Percentiles rank a stretch among this genome's conserved stretches.
Evolutionary conservation across 2,888 invertebrate species (phyloP).

Genomic region (Amphipyra tragopoginis): DNA sequence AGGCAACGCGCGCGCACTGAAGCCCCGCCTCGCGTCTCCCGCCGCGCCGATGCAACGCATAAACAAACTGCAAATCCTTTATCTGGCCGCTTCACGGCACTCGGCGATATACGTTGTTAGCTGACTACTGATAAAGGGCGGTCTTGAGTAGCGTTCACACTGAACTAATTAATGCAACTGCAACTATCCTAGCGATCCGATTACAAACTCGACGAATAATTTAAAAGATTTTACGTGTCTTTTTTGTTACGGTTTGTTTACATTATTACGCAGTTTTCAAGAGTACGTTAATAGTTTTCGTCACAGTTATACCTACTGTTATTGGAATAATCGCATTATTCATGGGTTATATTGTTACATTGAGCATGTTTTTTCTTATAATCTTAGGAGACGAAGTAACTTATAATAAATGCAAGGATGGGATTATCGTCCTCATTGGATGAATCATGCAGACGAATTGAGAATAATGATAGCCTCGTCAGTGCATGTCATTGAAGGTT

Average conservation of each 20-base stretch:
- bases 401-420: conserved; percentile 5
- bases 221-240: conserved; percentile 4
- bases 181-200: conserved; percentile 17
- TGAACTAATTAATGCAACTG: conserved; percentile 50
- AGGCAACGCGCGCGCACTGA: conserved; percentile 81
- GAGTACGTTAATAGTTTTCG: conserved; percentile 29
- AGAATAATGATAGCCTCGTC: conserved; percentile 13
- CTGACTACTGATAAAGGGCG: conserved; percentile 74
- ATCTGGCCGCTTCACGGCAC: conserved; percentile 72
- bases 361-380: conserved; percentile 4
- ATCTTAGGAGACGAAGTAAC: not conserved
- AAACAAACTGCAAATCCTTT: conserved; percentile 86
- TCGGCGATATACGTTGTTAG: conserved; percentile 69
- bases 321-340: conserved; percentile 37
- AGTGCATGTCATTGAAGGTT: not conserved
- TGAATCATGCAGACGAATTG: conserved; percentile 13
- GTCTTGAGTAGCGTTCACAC: conserved; percentile 61
- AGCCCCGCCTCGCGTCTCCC: conserved; percentile 68
- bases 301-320: conserved; percentile 38
- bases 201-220: conserved; percentile 15
- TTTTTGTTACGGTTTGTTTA: conserved; percentile 42
- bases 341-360: conserved; percentile 17
- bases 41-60: conserved; percentile 75
- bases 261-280: conserved; percentile 54
- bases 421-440: conserved; percentile 7